Evolutionary conservation across 2,888 invertebrate species (phyloP).

Genomic region (Autographa gamma): DNA sequence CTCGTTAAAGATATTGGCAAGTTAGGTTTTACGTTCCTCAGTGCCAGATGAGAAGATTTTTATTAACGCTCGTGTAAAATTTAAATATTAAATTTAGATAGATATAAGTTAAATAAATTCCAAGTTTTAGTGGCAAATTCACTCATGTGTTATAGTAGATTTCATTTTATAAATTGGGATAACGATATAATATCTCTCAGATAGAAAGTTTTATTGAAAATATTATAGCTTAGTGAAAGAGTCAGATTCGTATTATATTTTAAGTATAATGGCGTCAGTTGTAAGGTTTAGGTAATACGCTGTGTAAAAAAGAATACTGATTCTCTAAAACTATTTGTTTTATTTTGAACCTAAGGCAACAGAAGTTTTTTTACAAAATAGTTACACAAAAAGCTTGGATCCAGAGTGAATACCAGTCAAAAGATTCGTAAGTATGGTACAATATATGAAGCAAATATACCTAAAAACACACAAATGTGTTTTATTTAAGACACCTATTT

Average conservation of each 20-base stretch:
- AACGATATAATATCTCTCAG: conserved; percentile 78
- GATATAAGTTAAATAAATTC: conserved; percentile 75
- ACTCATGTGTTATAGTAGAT: conserved; percentile 76
- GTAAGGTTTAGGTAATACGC: conserved; percentile 81
- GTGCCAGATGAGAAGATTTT: conserved; percentile 59
- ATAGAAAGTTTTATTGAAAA: conserved; percentile 79
- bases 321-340: conserved; percentile 76
- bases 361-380: too few relatives aligned
- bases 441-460: too few relatives aligned
- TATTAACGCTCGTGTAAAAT: conserved; percentile 73
- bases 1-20: conserved; percentile 53
- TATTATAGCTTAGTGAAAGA: conserved; percentile 80
- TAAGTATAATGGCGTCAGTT: conserved; percentile 80
- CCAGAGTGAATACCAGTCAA: too few relatives aligned
- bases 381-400: not conserved
- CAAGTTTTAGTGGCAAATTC: conserved; percentile 74
- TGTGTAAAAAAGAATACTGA: conserved; percentile 86
- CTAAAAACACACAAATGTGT: too few relatives aligned
- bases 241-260: conserved; percentile 87
- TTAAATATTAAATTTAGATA: conserved; percentile 67
- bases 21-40: conserved; percentile 56
- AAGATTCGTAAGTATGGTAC: too few relatives aligned
- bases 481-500: too few relatives aligned
- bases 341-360: conserved; percentile 54
- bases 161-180: conserved; percentile 76